Conservation (phyloP, 64 coral and sea anemone genomes). For the Stichodactyla helianthus region DNA sequence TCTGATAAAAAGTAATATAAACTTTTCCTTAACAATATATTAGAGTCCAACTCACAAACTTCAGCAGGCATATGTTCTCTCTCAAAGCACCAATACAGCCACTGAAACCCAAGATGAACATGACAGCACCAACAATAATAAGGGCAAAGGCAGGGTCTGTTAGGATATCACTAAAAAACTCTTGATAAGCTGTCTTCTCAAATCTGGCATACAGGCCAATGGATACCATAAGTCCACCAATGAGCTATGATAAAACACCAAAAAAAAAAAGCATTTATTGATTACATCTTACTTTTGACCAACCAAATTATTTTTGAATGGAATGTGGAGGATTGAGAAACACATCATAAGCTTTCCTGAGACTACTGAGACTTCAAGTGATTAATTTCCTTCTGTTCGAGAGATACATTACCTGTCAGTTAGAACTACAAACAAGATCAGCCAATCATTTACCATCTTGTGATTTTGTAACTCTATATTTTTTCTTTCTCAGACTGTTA, state of each 20-base stretch:
- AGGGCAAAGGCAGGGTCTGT: conserved; percentile 93
- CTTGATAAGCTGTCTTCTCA: conserved; percentile 88
- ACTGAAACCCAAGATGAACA: conserved; percentile 97
- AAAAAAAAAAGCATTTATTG: not conserved
- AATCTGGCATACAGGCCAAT: conserved; percentile 93
- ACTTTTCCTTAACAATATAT: too few relatives aligned
- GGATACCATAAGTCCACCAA: conserved; percentile 75
- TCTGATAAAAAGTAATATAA: not conserved
- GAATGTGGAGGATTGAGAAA: too few relatives aligned
- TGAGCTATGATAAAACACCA: conserved; percentile 50
- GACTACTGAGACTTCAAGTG: too few relatives aligned
- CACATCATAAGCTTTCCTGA: too few relatives aligned
- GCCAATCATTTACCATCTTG: too few relatives aligned
- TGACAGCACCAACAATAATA: conserved; percentile 82
- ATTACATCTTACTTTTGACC: too few relatives aligned
- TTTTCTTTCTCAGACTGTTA: too few relatives aligned
- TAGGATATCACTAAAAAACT: conserved; percentile 84
- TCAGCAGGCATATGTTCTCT: conserved; percentile 94
- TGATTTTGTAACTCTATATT: too few relatives aligned
- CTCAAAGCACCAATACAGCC: conserved; percentile 96
- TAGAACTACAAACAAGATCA: too few relatives aligned
- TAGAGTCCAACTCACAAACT: conserved; percentile 76
- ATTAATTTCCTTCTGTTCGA: too few relatives aligned
- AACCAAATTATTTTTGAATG: too few relatives aligned
- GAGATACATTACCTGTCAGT: too few relatives aligned